A percentile compares a stretch with the other conserved stretches of the same genome.
phyloP scores from a whole-genome alignment of 2,797 vertebrate genomes.

The Spea hammondii region DNA sequence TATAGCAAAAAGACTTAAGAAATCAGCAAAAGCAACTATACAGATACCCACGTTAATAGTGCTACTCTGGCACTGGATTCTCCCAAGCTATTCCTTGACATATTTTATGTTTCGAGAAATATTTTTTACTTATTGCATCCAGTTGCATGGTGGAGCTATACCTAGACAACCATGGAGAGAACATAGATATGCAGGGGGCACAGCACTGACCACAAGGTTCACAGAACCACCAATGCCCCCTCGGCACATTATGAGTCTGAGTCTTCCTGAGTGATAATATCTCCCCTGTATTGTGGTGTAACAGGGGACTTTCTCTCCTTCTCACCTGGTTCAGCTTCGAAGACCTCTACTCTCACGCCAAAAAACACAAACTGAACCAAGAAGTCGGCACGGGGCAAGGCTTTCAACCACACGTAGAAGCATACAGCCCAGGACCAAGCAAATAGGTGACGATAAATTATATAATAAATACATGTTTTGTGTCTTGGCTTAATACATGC shows the following conservation, averaged over 20 bases:
- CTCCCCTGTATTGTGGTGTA: conserved; percentile 51
- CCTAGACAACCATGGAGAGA: conserved; percentile 7
- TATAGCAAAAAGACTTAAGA: too few relatives aligned
- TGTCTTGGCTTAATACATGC: too few relatives aligned
- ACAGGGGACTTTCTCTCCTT: conserved; percentile 53
- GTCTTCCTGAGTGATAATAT: conserved; percentile 50
- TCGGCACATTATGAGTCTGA: conserved; percentile 26
- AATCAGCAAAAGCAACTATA: too few relatives aligned
- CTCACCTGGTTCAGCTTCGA: conserved; percentile 74
- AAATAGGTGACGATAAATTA: conserved; percentile 72
- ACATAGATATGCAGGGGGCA: conserved; percentile 41
- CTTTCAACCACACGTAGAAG: conserved; percentile 92
- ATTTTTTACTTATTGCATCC: too few relatives aligned
- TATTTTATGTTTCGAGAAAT: too few relatives aligned
- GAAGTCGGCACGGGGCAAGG: conserved; percentile 81
- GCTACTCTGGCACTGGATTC: not conserved
- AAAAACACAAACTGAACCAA: conserved; percentile 82
- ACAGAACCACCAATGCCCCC: conserved; percentile 36
- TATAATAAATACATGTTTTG: too few relatives aligned
- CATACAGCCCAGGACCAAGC: conserved; percentile 92
- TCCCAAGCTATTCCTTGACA: not conserved
- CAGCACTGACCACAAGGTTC: conserved; percentile 20
- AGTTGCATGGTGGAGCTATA: not conserved
- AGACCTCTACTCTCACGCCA: conserved; percentile 92
- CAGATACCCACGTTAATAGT: too few relatives aligned